Evolutionary conservation across 2,888 invertebrate species (phyloP), one percentile per base, ranked within the genome.

Genomic region (Serripes groenlandicus): DNA sequence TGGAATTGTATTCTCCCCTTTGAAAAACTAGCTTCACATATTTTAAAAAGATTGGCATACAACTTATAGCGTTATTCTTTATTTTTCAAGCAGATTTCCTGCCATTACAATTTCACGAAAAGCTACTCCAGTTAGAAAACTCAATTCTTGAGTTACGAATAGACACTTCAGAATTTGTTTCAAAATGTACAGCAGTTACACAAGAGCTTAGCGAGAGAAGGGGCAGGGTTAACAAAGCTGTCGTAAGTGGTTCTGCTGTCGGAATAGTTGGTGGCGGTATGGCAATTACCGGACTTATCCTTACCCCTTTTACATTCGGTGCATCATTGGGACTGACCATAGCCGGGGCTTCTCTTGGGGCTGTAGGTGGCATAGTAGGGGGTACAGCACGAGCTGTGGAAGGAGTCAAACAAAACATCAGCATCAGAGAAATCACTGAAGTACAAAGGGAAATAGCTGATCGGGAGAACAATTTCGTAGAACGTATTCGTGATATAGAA

Each of bases 291-390:
- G 80, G 80, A 18, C 3, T 76, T 37, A 56, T 60, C 7, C 71
- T 75, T 5, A 60, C 58, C 7, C 80, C 80, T 26, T 42, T 81
- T 52, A 81, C 72, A 37, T 58, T 75, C 28, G 80, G 80, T 9
- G 35, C 60, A 1, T 81, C 80, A 1, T 30, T 81, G 2, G 75
- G 75, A 0, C 49, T 81, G 11, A 68, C 75, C 9, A 72, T 72
- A 18, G 76, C 75, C 7, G 80, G 80, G 3, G 75, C 72, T 21
- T 75, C 66, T 32, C 26, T 71, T 21, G 75, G 75, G 11, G 72
- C 37, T 9, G 72, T 32, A 21, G 34, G 72, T 1, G 76, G 75
- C 9, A 58, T 64, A 9, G 71, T 58, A 3, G 70, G 70, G 1
- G 76, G 76, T 21, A 28, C 49, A 18, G 76, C 69, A 9, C 42